A percentile compares a stretch with the other conserved stretches of the same genome.
Evolutionary conservation across 2,113 vertebrate species (phyloP).

Genomic region (Ammodytes marinus): DNA sequence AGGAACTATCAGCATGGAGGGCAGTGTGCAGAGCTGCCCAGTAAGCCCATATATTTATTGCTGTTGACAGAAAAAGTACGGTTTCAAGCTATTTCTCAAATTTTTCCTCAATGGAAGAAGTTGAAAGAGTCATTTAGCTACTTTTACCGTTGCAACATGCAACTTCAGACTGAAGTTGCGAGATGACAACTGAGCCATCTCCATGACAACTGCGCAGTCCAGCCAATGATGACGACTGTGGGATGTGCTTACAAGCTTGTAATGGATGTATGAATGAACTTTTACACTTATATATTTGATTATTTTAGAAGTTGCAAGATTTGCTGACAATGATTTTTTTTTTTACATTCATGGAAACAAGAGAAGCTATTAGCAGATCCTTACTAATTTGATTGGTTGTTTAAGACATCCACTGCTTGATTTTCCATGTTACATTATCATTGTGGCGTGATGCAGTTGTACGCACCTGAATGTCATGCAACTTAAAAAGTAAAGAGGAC

Average conservation of each 20-base stretch:
- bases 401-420: neutral
- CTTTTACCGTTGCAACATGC: too few relatives aligned
- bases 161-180: neutral
- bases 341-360: neutral
- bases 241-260: neutral
- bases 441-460: neutral
- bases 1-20: constrained; percentile 42
- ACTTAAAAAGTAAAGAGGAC: too few relatives aligned
- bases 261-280: too few relatives aligned
- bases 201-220: neutral
- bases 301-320: too few relatives aligned
- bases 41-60: neutral
- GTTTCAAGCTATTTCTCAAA: too few relatives aligned
- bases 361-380: too few relatives aligned
- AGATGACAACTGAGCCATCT: neutral
- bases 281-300: too few relatives aligned
- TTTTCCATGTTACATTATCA: neutral
- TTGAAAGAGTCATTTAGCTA: too few relatives aligned
- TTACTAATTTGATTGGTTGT: neutral
- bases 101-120: neutral
- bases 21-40: neutral
- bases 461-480: too few relatives aligned
- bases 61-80: too few relatives aligned
- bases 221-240: neutral
- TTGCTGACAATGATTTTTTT: too few relatives aligned